Conservation (phyloP, 2,797 vertebrate species). For the Urocyon cinereoargenteus region DNA sequence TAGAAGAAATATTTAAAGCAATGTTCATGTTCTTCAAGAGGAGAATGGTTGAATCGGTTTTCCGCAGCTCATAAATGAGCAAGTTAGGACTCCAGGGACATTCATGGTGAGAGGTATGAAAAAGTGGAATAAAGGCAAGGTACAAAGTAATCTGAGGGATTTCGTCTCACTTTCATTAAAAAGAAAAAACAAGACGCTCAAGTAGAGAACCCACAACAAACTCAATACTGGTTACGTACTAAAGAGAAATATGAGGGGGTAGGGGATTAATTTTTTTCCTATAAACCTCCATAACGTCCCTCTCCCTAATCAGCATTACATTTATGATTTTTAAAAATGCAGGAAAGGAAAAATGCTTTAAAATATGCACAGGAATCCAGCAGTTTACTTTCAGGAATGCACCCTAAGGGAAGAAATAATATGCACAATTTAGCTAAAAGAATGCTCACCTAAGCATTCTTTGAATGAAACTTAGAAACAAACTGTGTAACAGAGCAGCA, state of each 20-base stretch:
- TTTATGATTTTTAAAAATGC: neutral
- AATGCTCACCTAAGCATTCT: neutral
- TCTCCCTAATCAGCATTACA: neutral
- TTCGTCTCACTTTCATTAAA: neutral
- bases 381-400: slow-evolving; percentile 42
- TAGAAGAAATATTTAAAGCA: slow-evolving; percentile 35
- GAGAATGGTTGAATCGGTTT: neutral
- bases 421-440: slow-evolving; percentile 32
- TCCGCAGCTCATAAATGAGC: neutral
- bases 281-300: neutral
- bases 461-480: slow-evolving; percentile 27
- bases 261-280: slow-evolving; percentile 29
- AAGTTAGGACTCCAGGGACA: neutral
- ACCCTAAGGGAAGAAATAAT: slow-evolving; percentile 9
- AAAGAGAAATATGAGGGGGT: neutral
- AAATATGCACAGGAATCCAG: neutral
- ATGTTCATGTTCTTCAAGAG: neutral
- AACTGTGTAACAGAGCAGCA: neutral
- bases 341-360: slow-evolving; percentile 44
- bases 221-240: neutral
- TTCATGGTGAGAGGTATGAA: neutral
- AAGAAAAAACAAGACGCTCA: neutral
- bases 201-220: neutral
- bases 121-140: neutral
- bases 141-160: neutral